These are phyloP conservation scores for Eurypyga helias DNA, from an alignment of 2,113 vertebrate genomes.

Conservation along the genomic window DNA sequence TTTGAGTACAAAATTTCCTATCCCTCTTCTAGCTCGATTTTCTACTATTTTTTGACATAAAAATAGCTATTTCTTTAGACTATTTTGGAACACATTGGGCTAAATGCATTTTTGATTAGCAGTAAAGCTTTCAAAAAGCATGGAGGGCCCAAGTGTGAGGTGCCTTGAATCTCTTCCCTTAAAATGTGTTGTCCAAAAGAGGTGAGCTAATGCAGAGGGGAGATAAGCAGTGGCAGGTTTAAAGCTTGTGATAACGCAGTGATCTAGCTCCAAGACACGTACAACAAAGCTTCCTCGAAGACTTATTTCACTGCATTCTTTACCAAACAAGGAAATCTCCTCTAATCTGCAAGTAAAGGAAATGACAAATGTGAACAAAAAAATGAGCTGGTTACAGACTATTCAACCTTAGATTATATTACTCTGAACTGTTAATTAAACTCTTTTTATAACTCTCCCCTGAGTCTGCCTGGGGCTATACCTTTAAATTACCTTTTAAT, in stretches of 20 bases:
- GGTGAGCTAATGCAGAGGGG: neutral
- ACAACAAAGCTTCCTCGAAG: slow-evolving; percentile 40
- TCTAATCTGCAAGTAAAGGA: slow-evolving; percentile 47
- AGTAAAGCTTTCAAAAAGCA: neutral
- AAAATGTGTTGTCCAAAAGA: neutral
- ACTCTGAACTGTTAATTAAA: slow-evolving; percentile 71
- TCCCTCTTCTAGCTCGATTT: neutral
- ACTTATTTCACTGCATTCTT: slow-evolving; percentile 42
- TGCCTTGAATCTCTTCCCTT: neutral
- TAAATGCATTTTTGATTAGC: neutral
- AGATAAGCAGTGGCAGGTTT: slow-evolving; percentile 20
- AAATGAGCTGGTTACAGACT: slow-evolving; percentile 41
- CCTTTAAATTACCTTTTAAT: slow-evolving; percentile 55
- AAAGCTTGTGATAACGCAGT: neutral
- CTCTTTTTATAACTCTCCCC: slow-evolving; percentile 68
- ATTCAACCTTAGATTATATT: slow-evolving; percentile 56
- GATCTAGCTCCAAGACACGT: neutral
- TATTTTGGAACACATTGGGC: neutral
- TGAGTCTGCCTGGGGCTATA: slow-evolving; percentile 50
- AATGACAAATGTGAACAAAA: slow-evolving; percentile 58
- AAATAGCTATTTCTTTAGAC: neutral
- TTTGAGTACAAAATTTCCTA: neutral
- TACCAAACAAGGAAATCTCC: slow-evolving; percentile 59
- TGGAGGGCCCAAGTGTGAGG: neutral
- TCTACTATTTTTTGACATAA: neutral